Evolutionary conservation across 2,113 vertebrate genomes (phyloP).

Genomic region (Petroica traversi): DNA sequence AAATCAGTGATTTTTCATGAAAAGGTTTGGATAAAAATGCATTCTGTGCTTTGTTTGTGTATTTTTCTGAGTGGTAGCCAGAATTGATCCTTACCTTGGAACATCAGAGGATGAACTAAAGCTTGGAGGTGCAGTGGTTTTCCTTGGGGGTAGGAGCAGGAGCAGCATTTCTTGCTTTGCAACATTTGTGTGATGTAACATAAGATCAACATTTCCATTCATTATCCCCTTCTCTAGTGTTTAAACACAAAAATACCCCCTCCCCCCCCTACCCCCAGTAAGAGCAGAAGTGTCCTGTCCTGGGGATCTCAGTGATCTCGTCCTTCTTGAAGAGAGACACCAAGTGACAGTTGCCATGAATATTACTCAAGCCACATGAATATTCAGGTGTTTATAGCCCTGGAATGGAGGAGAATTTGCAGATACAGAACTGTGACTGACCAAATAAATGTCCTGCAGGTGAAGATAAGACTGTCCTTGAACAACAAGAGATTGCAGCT

Average conservation of each 20-base stretch:
- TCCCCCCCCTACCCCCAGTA: too few species aligned
- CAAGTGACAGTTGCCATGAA: fast-evolving
- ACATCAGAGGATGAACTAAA: background rate
- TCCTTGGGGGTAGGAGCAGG: background rate
- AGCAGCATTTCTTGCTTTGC: background rate
- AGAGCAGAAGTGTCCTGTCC: background rate
- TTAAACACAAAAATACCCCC: background rate
- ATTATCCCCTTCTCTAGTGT: background rate
- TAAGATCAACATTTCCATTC: background rate
- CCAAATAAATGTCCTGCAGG: background rate
- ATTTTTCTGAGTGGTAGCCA: background rate
- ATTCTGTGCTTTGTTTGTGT: background rate
- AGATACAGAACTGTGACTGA: background rate
- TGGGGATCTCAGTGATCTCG: background rate
- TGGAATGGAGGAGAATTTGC: background rate
- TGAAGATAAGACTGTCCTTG: background rate
- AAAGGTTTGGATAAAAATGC: background rate
- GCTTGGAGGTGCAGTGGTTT: background rate
- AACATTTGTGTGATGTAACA: background rate
- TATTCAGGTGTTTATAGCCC: background rate
- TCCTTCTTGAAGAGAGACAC: background rate
- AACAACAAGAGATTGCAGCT: background rate
- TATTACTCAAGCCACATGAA: background rate
- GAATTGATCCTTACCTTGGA: background rate
- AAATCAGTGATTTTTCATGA: background rate